phyloP scores from a whole-genome alignment of 2,113 vertebrate species.

The Pygoscelis antarcticus region DNA sequence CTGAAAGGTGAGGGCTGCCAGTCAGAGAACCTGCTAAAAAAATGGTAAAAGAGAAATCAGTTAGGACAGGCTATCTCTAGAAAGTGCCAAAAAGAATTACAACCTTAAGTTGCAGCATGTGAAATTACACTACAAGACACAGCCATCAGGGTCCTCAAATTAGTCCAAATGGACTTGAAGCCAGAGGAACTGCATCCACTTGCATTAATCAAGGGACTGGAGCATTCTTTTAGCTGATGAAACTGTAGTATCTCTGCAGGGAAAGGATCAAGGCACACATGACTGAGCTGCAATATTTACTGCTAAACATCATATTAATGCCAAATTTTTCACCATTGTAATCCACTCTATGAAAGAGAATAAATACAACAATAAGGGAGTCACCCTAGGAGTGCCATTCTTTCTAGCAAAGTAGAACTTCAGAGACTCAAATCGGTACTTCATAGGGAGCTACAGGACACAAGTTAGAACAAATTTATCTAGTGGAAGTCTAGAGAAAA shows the following conservation, averaged over 20 bases:
- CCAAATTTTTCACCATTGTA: not conserved
- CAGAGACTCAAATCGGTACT: conserved; percentile 25
- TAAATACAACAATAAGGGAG: not conserved
- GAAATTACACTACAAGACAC: not conserved
- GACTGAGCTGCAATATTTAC: not conserved
- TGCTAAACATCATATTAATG: not conserved
- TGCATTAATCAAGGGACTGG: not conserved
- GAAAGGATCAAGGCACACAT: not conserved
- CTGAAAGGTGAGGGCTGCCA: conserved; percentile 87
- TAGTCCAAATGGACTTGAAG: not conserved
- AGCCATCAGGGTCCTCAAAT: not conserved
- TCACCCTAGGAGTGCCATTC: not conserved
- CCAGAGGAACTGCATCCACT: not conserved
- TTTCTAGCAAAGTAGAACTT: conserved; percentile 18
- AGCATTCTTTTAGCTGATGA: not conserved
- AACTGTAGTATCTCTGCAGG: not conserved
- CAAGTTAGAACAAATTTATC: conserved; percentile 26
- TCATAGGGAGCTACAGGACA: conserved; percentile 40
- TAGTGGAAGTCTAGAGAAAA: conserved; percentile 50
- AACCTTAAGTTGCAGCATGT: not conserved
- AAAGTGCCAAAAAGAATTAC: not conserved
- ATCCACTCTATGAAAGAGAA: not conserved
- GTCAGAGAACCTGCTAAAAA: conserved; percentile 81
- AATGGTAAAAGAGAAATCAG: conserved; percentile 31
- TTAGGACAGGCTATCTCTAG: not conserved